Base-by-base conservation (phyloP, 1,140 invertebrate species). In the Ditylenchus dipsaci region DNA sequence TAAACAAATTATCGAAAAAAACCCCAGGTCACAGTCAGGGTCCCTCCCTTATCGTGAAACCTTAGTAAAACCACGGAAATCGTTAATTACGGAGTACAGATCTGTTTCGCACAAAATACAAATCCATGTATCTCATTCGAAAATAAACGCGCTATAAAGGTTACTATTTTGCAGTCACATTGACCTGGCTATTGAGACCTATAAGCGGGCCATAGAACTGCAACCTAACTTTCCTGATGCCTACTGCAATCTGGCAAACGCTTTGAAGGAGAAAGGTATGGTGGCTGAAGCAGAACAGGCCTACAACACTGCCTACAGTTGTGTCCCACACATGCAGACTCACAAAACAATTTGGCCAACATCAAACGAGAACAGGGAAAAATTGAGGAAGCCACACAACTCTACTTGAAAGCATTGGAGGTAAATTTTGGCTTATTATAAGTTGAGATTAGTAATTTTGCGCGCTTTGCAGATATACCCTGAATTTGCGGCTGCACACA, bases 221-320 rank as follows among this genome's bases (percentile, higher is more conserved):
- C 95, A 98, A 81, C 93, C 94, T 1, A 96, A 98, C 84, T 99
- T 98, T 83, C 95, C 96, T 27, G 96, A 99, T 88, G 95, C 95
- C 1, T 98, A 97, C 82, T 99, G 96, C 83, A 99, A 99, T 86
- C 87, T 99, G 80, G 96, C 95, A 45, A 99, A 99, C 87, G 96
- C 96, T 60, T n/a, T 98, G 61, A 98, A 98, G 86, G 95, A 97
- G 84, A 97, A 96, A 83, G 93, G 94, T 23, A 63, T 90, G 86
- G 92, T 97, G 15, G 86, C 87, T 30, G 95, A 99, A 84, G 94
- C 96, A 1, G 96, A 98, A 84, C 92, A 96, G 80, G 97, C 94
- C 78, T 99, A 99, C 86, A 96, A 97, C 83, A 96, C 91, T 33
- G 95, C 96, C 86, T 99, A 1, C 87, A 90, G 45, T 86, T 98